These are phyloP conservation scores for Tinea pellionella DNA, from an alignment of 2,888 invertebrate species.

Conservation along the genomic window DNA sequence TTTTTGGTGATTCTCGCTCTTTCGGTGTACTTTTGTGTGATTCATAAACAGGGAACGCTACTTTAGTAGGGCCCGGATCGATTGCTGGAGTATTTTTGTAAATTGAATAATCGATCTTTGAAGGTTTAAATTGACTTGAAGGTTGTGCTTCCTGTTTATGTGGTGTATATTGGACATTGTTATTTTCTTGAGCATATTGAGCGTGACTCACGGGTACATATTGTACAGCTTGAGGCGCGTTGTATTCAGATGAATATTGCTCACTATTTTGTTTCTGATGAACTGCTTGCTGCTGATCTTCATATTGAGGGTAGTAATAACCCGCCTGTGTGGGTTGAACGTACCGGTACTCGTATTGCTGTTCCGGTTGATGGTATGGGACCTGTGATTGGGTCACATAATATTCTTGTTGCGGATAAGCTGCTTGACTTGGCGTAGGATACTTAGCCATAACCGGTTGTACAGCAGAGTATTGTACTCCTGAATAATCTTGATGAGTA, in stretches of 20 bases:
- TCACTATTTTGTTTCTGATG: constrained; percentile 28
- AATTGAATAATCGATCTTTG: neutral
- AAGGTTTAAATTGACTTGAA: neutral
- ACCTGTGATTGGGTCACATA: constrained; percentile 36
- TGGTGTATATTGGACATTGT: neutral
- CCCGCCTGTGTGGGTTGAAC: constrained; percentile 22
- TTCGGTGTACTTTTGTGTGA: constrained; percentile 13
- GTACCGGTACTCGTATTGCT: constrained; percentile 46
- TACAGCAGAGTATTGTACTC: constrained; percentile 58
- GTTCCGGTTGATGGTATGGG: constrained; percentile 36
- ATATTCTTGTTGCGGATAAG: constrained; percentile 28
- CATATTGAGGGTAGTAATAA: constrained; percentile 32
- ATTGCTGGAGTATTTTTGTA: constrained; percentile 17
- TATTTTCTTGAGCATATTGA: neutral
- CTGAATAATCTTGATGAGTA: constrained; percentile 52
- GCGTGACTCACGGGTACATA: neutral
- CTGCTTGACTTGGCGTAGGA: constrained; percentile 27
- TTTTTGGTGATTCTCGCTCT: neutral
- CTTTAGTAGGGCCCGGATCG: constrained; percentile 19
- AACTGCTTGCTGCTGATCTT: constrained; percentile 27
- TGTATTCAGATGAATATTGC: constrained; percentile 19
- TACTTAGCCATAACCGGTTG: constrained; percentile 62
- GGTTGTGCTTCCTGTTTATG: neutral
- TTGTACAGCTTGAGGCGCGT: neutral
- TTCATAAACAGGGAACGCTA: constrained; percentile 24